These are phyloP conservation scores for Lasaia peninsularis DNA, from an alignment of 1,140 invertebrate species.

Conservation along the genomic window DNA sequence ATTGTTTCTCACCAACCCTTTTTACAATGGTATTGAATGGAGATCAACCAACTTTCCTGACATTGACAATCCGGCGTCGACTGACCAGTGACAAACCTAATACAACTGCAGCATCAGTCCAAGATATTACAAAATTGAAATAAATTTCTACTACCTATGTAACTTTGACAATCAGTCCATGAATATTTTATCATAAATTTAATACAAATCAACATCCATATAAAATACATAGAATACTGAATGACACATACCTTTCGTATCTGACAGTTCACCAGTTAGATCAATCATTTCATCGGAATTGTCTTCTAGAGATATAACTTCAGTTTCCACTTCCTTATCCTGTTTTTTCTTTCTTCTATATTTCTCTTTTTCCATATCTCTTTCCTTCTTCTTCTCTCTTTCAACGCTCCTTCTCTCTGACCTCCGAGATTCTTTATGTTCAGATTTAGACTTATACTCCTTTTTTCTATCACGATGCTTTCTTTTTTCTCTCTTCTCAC, in stretches of 20 bases:
- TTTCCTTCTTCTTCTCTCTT: constrained; percentile 34
- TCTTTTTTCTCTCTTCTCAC: constrained; percentile 39
- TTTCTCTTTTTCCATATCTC: constrained; percentile 33
- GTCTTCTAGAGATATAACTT: constrained; percentile 64
- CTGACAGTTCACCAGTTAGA: constrained; percentile 60
- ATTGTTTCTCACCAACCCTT: too few species aligned
- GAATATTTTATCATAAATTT: too few species aligned
- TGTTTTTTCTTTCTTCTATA: constrained; percentile 41
- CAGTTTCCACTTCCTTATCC: constrained; percentile 43
- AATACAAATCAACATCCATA: too few species aligned
- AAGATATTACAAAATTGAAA: too few species aligned
- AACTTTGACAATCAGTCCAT: too few species aligned
- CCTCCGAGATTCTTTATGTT: constrained; percentile 39
- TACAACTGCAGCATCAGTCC: too few species aligned
- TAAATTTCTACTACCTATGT: too few species aligned
- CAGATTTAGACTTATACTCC: constrained; percentile 47
- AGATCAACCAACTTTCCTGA: too few species aligned
- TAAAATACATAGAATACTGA: not conserved
- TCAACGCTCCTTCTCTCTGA: constrained; percentile 34
- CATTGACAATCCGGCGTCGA: too few species aligned
- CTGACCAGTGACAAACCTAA: too few species aligned
- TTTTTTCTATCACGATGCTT: constrained; percentile 48
- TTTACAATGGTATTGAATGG: too few species aligned
- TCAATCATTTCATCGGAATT: constrained; percentile 68
- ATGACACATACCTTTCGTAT: constrained; percentile 49